Conservation (phyloP, 2,888 invertebrate genomes). For the Eilema depressum region DNA sequence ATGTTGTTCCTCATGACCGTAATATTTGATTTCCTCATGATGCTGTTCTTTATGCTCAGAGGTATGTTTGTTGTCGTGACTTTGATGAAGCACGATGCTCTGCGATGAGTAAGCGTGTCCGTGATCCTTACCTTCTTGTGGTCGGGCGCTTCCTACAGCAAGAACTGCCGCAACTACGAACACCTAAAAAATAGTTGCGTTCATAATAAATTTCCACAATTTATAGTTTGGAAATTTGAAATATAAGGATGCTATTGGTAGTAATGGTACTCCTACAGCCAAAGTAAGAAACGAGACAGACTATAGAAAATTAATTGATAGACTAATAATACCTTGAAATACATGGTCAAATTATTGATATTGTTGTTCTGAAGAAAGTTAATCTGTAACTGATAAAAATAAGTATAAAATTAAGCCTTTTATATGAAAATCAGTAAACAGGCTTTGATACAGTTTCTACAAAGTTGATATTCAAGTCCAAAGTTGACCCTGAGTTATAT, state of each 20-base stretch:
- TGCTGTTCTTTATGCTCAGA: constrained; percentile 1
- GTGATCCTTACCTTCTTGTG: constrained; percentile 42
- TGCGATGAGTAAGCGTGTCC: constrained; percentile 56
- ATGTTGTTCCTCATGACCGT: not conserved
- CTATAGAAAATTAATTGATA: not conserved
- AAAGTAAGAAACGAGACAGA: not conserved
- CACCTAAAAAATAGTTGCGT: constrained; percentile 34
- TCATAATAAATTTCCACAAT: too few species aligned
- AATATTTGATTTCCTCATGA: not conserved
- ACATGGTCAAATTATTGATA: not conserved
- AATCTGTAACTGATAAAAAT: not conserved
- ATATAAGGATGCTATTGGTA: not conserved
- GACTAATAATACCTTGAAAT: not conserved
- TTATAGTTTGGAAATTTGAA: too few species aligned
- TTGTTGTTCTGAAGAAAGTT: not conserved
- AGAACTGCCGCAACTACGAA: constrained; percentile 44
- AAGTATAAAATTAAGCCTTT: not conserved
- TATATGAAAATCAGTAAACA: not conserved
- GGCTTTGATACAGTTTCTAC: not conserved
- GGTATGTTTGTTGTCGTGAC: constrained; percentile 36
- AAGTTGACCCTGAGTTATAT: not conserved
- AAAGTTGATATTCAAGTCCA: not conserved
- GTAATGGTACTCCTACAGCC: not conserved
- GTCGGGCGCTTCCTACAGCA: constrained; percentile 50
- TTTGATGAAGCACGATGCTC: constrained; percentile 59